Conservation (phyloP, 2,888 invertebrate species). For the Eucera pruinosa region DNA sequence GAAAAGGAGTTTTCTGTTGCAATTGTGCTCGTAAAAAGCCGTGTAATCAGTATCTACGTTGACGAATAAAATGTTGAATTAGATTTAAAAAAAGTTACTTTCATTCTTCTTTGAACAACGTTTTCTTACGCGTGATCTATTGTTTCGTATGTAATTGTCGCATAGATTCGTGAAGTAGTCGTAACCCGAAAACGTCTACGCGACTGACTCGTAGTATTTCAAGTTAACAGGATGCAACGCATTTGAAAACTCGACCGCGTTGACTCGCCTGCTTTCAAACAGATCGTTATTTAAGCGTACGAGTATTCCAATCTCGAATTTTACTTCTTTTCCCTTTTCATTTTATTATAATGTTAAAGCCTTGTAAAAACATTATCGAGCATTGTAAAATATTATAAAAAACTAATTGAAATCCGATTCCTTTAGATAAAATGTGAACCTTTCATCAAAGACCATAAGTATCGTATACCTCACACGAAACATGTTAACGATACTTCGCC, state of each 20-base stretch:
- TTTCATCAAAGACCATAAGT: not conserved
- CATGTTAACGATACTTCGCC: not conserved
- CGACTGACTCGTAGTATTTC: not conserved
- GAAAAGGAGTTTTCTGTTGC: too few species aligned
- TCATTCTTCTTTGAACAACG: slow-evolving; percentile 13
- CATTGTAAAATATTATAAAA: too few species aligned
- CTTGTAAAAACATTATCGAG: too few species aligned
- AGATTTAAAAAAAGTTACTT: too few species aligned
- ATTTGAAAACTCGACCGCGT: not conserved
- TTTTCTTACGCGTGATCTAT: slow-evolving; percentile 45
- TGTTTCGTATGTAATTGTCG: slow-evolving; percentile 18
- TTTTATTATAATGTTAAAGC: not conserved
- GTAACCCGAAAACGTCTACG: not conserved
- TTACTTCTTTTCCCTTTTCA: not conserved
- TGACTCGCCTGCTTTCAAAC: not conserved
- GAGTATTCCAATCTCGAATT: not conserved
- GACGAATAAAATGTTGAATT: too few species aligned
- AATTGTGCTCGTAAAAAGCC: too few species aligned
- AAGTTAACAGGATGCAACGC: not conserved
- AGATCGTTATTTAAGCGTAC: not conserved
- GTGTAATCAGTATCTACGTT: too few species aligned
- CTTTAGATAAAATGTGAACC: too few species aligned
- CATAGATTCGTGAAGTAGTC: not conserved
- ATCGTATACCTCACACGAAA: not conserved
- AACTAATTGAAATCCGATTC: too few species aligned